These are phyloP conservation scores for Ispidina picta DNA, from an alignment of 2,797 vertebrate species.

Conservation along the genomic window DNA sequence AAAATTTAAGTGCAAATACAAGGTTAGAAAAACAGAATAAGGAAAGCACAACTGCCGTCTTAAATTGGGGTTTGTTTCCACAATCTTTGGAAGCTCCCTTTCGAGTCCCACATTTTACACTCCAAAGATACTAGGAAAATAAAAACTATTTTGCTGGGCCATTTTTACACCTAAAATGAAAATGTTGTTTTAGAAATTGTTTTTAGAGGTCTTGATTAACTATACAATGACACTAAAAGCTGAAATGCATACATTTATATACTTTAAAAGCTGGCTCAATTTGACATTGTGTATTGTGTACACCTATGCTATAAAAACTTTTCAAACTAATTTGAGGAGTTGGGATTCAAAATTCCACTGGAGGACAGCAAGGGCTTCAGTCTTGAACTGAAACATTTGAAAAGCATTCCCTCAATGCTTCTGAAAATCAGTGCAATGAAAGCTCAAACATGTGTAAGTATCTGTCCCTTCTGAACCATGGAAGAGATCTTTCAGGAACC, in stretches of 20 bases:
- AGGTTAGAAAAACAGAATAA: constrained; percentile 36
- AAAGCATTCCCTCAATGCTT: background rate
- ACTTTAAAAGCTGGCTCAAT: background rate
- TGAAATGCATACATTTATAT: background rate
- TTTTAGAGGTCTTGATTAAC: background rate
- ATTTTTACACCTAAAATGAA: background rate
- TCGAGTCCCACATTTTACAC: background rate
- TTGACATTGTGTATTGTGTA: background rate
- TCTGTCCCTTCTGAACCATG: background rate
- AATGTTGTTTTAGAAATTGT: background rate
- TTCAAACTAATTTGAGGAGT: background rate
- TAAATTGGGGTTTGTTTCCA: background rate
- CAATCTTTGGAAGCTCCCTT: background rate
- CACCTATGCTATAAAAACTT: background rate
- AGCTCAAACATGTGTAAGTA: background rate
- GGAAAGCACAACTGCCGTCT: background rate
- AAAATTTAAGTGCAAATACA: constrained; percentile 33
- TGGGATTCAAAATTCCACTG: background rate
- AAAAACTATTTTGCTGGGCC: background rate
- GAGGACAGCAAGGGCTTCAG: background rate
- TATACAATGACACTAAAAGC: background rate
- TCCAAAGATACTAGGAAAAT: background rate
- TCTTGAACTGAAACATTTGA: background rate
- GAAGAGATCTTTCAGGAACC: background rate
- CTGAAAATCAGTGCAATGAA: background rate